Percentiles rank a stretch among this genome's conserved stretches.
Evolutionary conservation across 2,797 vertebrate genomes (phyloP).

Genomic region (Poliocrania exsul): DNA sequence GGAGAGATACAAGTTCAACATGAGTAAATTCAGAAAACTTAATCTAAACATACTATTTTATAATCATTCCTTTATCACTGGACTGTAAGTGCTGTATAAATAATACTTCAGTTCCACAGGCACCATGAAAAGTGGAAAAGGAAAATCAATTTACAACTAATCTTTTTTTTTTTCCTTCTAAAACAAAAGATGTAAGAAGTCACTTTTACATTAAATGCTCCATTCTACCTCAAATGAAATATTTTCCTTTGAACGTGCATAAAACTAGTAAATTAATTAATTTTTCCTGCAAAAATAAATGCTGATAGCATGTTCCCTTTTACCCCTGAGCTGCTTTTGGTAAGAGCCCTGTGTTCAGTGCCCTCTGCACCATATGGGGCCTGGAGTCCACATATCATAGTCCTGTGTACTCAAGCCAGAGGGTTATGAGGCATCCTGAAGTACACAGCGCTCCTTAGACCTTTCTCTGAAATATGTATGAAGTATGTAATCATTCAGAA

Average conservation of each 20-base stretch:
- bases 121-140: neutral
- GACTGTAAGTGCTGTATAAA: neutral
- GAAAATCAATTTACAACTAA: neutral
- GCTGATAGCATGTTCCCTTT: neutral
- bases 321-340: neutral
- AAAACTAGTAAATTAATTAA: neutral
- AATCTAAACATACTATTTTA: neutral
- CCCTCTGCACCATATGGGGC: accelerated
- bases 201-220: neutral
- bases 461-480: neutral
- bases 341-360: neutral
- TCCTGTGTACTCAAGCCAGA: neutral
- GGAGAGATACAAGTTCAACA: neutral
- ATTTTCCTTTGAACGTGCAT: neutral
- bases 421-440: neutral
- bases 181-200: neutral
- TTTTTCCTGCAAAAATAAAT: neutral
- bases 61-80: neutral
- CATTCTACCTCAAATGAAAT: neutral
- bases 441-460: neutral
- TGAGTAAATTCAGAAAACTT: neutral
- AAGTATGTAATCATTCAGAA: neutral
- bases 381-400: neutral
- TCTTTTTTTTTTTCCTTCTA: neutral
- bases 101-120: neutral